These are phyloP conservation scores for Acrossocheilus wenchowensis DNA, from an alignment of 2,797 vertebrate genomes.

Conservation along the genomic window DNA sequence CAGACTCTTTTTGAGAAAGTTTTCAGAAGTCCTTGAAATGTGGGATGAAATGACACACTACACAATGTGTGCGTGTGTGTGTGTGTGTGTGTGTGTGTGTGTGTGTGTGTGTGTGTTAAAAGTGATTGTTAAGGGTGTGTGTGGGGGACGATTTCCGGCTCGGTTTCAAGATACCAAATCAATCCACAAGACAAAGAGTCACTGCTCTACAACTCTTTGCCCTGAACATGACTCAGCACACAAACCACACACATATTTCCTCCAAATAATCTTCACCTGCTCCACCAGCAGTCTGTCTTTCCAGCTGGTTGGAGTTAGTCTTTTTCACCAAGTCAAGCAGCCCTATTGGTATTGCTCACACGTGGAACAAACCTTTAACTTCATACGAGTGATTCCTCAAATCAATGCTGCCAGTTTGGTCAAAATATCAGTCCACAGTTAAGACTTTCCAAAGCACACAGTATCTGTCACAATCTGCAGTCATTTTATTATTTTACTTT, in stretches of 20 bases:
- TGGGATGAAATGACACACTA: not conserved
- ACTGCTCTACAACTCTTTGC: not conserved
- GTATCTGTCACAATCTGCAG: not conserved
- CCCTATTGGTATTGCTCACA: not conserved
- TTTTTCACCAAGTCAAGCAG: no score
- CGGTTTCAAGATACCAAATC: no score
- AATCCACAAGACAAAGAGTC: not conserved
- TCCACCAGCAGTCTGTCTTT: not conserved
- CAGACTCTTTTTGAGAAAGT: not conserved
- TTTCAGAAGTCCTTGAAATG: not conserved
- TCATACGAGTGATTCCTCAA: not conserved
- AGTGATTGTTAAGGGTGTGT: not conserved
- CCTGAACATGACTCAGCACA: not conserved
- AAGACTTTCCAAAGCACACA: not conserved
- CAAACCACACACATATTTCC: not conserved
- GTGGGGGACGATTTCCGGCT: not conserved
- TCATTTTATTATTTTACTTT: not conserved
- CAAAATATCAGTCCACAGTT: not conserved
- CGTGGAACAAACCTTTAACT: not conserved
- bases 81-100: not conserved
- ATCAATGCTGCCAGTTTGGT: not conserved
- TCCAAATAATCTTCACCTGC: not conserved
- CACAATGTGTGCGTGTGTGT: not conserved
- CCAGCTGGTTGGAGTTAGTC: not conserved
- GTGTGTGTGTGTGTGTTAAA: not conserved